A percentile compares a stretch with the other conserved stretches of the same genome.
phyloP scores from a whole-genome alignment of 2,113 vertebrate species.

The Apus apus region DNA sequence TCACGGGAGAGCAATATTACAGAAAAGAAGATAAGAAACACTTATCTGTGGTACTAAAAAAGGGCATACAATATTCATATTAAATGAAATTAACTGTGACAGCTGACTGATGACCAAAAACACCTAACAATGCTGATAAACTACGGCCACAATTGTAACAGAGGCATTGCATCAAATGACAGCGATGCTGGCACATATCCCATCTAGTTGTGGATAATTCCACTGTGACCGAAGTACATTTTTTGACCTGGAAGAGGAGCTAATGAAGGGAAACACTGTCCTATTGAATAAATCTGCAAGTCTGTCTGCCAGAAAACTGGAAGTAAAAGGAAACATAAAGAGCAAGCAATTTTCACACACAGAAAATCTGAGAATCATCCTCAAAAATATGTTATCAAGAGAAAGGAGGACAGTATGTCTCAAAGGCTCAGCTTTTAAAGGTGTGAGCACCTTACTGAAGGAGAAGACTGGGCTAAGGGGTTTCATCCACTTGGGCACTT shows the following conservation, averaged over 20 bases:
- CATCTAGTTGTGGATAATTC: neutral
- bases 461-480: slow-evolving; percentile 90
- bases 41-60: neutral
- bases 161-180: neutral
- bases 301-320: neutral
- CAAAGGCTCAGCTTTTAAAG: neutral
- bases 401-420: neutral
- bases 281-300: neutral
- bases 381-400: neutral
- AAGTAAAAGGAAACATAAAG: neutral
- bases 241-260: slow-evolving; percentile 7
- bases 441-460: slow-evolving; percentile 91
- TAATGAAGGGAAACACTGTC: neutral
- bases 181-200: neutral
- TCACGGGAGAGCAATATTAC: neutral
- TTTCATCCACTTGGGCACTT: slow-evolving; percentile 90
- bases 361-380: neutral
- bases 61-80: neutral
- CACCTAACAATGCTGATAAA: neutral
- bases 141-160: neutral
- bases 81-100: neutral
- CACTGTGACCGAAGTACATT: neutral
- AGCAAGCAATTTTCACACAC: neutral
- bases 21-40: neutral
- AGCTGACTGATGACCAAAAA: neutral